Conservation (phyloP, 1,140 invertebrate genomes). For the Cephus cinctus region DNA sequence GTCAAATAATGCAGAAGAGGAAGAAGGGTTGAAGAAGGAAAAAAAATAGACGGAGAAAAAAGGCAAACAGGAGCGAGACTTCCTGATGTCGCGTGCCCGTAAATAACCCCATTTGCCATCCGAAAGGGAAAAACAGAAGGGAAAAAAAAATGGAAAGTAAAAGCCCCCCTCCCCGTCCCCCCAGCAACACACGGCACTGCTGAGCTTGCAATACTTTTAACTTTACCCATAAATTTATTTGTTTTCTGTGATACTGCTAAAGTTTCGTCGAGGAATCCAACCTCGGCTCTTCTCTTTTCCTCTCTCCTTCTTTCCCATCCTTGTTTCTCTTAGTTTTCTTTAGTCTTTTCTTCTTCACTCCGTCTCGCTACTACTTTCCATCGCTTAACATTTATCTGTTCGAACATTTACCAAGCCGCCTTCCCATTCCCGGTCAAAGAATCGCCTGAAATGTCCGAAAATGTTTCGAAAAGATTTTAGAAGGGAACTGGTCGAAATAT, state of each 20-base stretch:
- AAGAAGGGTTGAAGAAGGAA: constrained; percentile 5
- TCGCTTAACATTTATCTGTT: no score
- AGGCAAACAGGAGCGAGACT: constrained; percentile 10
- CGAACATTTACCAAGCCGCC: no score
- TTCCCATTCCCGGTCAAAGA: no score
- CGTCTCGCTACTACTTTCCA: no score
- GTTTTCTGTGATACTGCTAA: constrained; percentile 34
- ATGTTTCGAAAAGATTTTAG: no score
- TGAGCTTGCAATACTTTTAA: constrained; percentile 45
- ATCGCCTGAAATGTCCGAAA: no score
- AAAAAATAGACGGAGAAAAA: background rate
- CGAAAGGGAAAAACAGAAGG: constrained; percentile 14
- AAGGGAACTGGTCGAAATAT: no score
- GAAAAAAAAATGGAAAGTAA: constrained; percentile 34
- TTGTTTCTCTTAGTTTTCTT: no score
- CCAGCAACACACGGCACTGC: constrained; percentile 29
- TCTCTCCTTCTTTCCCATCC: constrained; percentile 19
- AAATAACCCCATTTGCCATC: constrained; percentile 32
- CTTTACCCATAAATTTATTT: constrained; percentile 52
- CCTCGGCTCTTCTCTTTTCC: constrained; percentile 12
- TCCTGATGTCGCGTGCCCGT: constrained; percentile 23
- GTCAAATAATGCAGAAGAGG: background rate
- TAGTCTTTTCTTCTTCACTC: no score
- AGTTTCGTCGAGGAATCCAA: constrained; percentile 42
- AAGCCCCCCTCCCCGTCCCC: constrained; percentile 14